A percentile compares a stretch with the other conserved stretches of the same genome.
Evolutionary conservation across 2,797 vertebrate species (phyloP).

Genomic region (Philypnodon macrostomus): DNA sequence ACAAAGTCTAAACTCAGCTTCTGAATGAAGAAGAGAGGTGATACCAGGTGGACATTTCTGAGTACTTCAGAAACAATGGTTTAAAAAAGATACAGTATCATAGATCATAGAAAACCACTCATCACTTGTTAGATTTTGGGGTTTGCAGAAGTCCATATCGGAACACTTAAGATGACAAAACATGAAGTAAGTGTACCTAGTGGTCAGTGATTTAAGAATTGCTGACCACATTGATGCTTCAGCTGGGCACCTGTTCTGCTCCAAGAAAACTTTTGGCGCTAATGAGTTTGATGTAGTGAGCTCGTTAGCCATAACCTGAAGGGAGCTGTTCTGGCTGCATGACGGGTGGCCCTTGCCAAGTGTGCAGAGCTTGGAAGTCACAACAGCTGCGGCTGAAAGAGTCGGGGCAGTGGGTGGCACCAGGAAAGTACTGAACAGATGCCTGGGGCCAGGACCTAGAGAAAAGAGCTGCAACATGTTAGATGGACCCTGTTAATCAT

Average conservation of each 20-base stretch:
- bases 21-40: no score
- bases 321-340: slow-evolving; percentile 78
- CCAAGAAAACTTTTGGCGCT: slow-evolving; percentile 70
- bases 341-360: slow-evolving; percentile 70
- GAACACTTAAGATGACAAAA: no score
- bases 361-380: slow-evolving; percentile 64
- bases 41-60: no score
- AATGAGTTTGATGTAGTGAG: slow-evolving; percentile 81
- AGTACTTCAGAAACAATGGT: no score
- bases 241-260: slow-evolving; percentile 53
- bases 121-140: no score
- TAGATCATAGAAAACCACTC: no score
- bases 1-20: no score
- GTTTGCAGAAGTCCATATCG: no score
- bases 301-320: slow-evolving; percentile 80
- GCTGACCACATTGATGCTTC: slow-evolving; percentile 32
- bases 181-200: no score
- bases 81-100: no score
- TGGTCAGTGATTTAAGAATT: no score
- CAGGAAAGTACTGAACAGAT: slow-evolving; percentile 58
- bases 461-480: slow-evolving; percentile 62
- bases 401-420: slow-evolving; percentile 61
- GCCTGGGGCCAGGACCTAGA: slow-evolving; percentile 58
- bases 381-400: slow-evolving; percentile 68
- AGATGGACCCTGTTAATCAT: slow-evolving; percentile 69